Evolutionary conservation across 2,113 vertebrate species (phyloP).

Genomic region (Furnarius figulus): DNA sequence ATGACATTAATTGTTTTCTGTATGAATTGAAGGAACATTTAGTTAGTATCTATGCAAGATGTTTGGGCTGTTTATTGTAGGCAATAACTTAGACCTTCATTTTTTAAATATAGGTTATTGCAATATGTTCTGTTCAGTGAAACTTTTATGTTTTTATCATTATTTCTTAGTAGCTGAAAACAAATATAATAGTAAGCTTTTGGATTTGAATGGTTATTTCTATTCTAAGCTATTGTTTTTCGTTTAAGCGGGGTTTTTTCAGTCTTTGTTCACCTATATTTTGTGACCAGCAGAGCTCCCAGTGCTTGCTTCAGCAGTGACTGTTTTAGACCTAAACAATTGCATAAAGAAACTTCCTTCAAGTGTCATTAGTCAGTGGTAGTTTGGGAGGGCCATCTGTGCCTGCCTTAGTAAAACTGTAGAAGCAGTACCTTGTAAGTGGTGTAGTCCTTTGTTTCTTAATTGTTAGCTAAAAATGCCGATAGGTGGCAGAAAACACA

Average conservation of each 20-base stretch:
- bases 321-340: neutral
- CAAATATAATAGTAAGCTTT: neutral
- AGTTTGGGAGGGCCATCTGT: neutral
- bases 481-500: constrained; percentile 33
- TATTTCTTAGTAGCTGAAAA: constrained; percentile 18
- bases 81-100: constrained; percentile 2
- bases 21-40: constrained; percentile 61
- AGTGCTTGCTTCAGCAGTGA: neutral
- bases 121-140: neutral
- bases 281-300: neutral
- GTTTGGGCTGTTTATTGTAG: constrained; percentile 38
- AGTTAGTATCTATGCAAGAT: neutral
- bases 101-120: constrained; percentile 10
- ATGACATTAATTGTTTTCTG: constrained; percentile 70
- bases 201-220: neutral
- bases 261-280: neutral
- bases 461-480: constrained; percentile 7
- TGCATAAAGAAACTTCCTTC: neutral
- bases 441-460: neutral
- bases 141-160: neutral
- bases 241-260: neutral
- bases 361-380: neutral
- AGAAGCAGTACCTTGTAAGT: neutral
- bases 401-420: neutral
- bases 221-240: neutral